A percentile compares a stretch with the other conserved stretches of the same genome.
These are phyloP conservation scores for Otolemur garnettii DNA, from an alignment of 2,113 vertebrate species.

Conservation along the genomic window DNA sequence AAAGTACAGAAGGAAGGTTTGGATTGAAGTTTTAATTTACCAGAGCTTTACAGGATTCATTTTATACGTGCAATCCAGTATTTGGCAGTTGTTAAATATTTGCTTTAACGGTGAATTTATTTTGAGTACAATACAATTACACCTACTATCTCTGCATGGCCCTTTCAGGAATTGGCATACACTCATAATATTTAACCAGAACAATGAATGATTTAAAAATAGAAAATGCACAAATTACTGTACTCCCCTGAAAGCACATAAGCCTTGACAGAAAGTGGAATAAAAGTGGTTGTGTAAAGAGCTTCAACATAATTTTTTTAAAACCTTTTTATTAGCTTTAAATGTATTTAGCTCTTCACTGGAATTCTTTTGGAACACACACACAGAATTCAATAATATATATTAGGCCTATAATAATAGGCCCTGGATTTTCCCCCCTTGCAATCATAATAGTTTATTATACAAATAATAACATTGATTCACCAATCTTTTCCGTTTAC, in stretches of 20 bases:
- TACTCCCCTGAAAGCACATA: conserved; percentile 67
- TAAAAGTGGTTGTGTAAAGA: conserved; percentile 63
- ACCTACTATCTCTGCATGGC: conserved; percentile 67
- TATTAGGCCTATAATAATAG: not conserved
- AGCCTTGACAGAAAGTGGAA: conserved; percentile 67
- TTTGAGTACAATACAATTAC: conserved; percentile 76
- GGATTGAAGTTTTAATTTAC: conserved; percentile 65
- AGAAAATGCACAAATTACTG: conserved; percentile 69
- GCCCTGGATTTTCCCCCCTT: not conserved
- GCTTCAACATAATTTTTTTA: conserved; percentile 28
- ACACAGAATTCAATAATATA: conserved; percentile 12
- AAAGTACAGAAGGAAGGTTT: conserved; percentile 73
- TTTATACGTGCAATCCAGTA: conserved; percentile 57
- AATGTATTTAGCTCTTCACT: conserved; percentile 55
- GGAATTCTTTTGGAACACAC: not conserved
- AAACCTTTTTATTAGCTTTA: conserved; percentile 63
- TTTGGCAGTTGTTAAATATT: conserved; percentile 83
- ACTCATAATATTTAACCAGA: conserved; percentile 76
- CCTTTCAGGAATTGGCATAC: conserved; percentile 65
- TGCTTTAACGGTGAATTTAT: conserved; percentile 77
- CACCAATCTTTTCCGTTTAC: not conserved
- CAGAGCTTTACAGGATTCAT: not conserved
- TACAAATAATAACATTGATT: conserved; percentile 10
- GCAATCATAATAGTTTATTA: not conserved
- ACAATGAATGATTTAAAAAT: conserved; percentile 77